Base-by-base conservation (phyloP, 2,113 vertebrate genomes). In the Albula glossodonta region DNA sequence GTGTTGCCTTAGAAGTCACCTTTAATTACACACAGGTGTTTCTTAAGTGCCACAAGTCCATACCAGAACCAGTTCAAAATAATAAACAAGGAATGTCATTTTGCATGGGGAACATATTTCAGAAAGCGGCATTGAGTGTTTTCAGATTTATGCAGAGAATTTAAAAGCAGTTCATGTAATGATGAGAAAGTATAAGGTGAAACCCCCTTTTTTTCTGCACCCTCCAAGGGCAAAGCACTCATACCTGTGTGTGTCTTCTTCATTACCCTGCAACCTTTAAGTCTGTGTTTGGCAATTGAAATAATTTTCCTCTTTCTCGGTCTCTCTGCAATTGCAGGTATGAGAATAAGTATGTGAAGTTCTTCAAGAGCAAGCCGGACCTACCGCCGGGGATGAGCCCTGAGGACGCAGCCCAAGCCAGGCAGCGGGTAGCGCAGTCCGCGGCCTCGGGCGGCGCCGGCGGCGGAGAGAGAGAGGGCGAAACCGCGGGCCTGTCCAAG, bases 331-430 rank as follows among this genome's bases (percentile, higher is more conserved):
- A 19, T 51, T 87, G 60, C 92, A 99, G 98, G 49, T 99, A 99
- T 86, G 98, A 99, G 93, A 99, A 99, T 92, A 99, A 99, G 86
- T 99, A 96, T 81, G 98, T 99, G 25, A 99, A 99, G 93, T 99
- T 99, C 89, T 99, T 99, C 91, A 97, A 97, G 92, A 97, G 97
- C 92, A 99, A 99, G 93, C 97, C 98, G 0, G 97, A 98, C 70
- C 94, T 99, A 57, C 98, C 98, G 0, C 98, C 98, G 0, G 98
- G 98, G 25, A 91, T 99, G 92, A 97, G 85, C 88, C 94, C 90
- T 0, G 93, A 95, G 1, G 95, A 95, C 0, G 88, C 90, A 0
- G 81, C 86, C 0, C 87, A 92, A 0, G 10, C 87, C 50, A 94
- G 92, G 82, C 90, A 89, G 79, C 90, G 95, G 17, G 60, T 15